Percentiles rank a stretch among this genome's conserved stretches.
phyloP scores from a whole-genome alignment of 2,113 vertebrate genomes.

The Hyperopisus bebe region DNA sequence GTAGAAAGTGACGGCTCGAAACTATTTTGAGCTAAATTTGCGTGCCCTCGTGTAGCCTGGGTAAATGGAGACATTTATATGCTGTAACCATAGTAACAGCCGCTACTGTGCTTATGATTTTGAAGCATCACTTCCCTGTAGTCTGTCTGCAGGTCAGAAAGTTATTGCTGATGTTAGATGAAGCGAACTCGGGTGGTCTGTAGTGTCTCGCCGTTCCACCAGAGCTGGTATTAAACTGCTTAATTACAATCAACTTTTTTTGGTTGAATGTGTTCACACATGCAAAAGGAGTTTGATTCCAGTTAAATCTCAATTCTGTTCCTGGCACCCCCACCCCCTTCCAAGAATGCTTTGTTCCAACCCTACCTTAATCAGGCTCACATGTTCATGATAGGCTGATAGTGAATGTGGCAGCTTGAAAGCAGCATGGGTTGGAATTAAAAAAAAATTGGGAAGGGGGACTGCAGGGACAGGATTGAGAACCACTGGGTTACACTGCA shows the following conservation, averaged over 20 bases:
- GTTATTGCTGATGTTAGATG: not conserved
- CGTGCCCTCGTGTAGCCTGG: not conserved
- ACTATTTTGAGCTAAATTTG: not conserved
- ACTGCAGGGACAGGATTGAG: not conserved
- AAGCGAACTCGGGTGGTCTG: not conserved
- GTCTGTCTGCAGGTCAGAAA: not conserved
- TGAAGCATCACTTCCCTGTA: not conserved
- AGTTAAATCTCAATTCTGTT: not conserved
- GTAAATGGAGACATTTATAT: not conserved
- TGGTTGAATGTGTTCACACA: not conserved
- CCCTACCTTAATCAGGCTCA: not conserved
- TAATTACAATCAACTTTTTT: not conserved
- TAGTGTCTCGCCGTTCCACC: not conserved
- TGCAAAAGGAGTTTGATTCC: not conserved
- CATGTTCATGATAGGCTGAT: not conserved
- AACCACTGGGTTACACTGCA: not conserved
- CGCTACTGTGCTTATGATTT: not conserved
- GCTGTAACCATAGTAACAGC: not conserved
- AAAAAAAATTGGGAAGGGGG: not conserved
- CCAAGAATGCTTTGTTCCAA: not conserved
- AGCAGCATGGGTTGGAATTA: too few species aligned
- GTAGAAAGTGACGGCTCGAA: not conserved
- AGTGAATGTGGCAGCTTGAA: not conserved
- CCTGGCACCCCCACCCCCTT: not conserved
- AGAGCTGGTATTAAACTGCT: not conserved